phyloP scores from a whole-genome alignment of 2,113 vertebrate genomes.

The Bufo gargarizans region DNA sequence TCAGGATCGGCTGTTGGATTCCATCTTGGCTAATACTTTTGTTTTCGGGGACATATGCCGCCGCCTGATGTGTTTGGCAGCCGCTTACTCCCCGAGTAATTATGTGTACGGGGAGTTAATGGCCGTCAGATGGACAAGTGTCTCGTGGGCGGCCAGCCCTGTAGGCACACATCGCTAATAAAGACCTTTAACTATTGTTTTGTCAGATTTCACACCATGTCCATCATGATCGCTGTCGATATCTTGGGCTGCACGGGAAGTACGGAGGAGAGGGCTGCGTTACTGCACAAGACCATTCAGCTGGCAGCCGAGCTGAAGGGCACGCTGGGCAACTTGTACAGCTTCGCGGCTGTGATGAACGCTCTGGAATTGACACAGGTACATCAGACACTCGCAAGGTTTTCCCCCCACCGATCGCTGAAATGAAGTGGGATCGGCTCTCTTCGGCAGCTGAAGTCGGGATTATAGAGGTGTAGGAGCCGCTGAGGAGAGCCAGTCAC shows the following conservation, averaged over 20 bases:
- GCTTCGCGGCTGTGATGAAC: slow-evolving; percentile 94
- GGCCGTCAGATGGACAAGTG: no score
- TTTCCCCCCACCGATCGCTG: neutral
- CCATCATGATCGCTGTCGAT: slow-evolving; percentile 96
- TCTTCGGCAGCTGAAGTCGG: neutral
- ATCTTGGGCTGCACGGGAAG: slow-evolving; percentile 95
- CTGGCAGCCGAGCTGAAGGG: slow-evolving; percentile 92
- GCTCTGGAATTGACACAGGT: slow-evolving; percentile 96
- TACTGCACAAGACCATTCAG: slow-evolving; percentile 97
- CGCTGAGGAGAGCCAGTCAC: no score
- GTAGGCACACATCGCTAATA: no score
- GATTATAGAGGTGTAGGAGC: no score
- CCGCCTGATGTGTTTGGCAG: no score
- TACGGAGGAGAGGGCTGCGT: slow-evolving; percentile 86
- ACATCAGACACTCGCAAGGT: neutral
- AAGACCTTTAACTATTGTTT: neutral
- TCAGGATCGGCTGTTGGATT: no score
- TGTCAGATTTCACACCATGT: slow-evolving; percentile 95
- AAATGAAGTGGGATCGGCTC: no score
- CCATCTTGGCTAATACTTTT: no score
- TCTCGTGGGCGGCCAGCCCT: no score
- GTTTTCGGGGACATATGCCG: no score
- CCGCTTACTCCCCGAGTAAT: no score
- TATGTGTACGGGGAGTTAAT: no score
- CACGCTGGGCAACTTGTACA: slow-evolving; percentile 97